Percentiles rank a stretch among this genome's conserved stretches.
These are phyloP conservation scores for Cliona cf. orientalis DNA, from an alignment of 37 sponge, comb jelly and placozoan genomes.

Conservation along the genomic window DNA sequence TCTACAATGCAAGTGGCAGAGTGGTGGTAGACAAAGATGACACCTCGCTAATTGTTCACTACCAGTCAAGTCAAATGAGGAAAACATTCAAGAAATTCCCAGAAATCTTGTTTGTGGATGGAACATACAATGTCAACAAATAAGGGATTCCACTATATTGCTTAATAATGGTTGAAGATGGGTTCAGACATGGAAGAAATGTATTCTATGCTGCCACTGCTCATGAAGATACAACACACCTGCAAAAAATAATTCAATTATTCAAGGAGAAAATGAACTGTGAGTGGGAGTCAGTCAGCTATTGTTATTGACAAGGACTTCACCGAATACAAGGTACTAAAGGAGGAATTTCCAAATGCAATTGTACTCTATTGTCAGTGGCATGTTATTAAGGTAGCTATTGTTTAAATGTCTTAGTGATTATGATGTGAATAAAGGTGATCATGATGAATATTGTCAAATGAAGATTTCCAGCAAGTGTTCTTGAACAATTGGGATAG, in stretches of 20 bases:
- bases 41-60: slow-evolving; percentile 10
- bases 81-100: slow-evolving; percentile 26
- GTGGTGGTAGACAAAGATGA: slow-evolving; percentile 10
- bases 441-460: slow-evolving; percentile 7
- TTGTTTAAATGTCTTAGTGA: slow-evolving; percentile 23
- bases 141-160: slow-evolving; percentile 22
- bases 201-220: slow-evolving; percentile 38
- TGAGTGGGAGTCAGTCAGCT: neutral
- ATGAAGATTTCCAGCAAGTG: neutral
- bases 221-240: slow-evolving; percentile 20
- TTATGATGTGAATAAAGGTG: slow-evolving; percentile 11
- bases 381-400: slow-evolving; percentile 37
- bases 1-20: slow-evolving; percentile 8
- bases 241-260: slow-evolving; percentile 11
- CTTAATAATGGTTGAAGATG: too few species aligned
- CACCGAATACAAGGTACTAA: slow-evolving; percentile 28
- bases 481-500: slow-evolving; percentile 25
- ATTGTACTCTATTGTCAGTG: slow-evolving; percentile 25
- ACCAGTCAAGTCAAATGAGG: slow-evolving; percentile 11
- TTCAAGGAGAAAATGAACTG: slow-evolving; percentile 9
- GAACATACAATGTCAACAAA: slow-evolving; percentile 17
- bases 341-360: slow-evolving; percentile 42
- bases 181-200: slow-evolving; percentile 31
- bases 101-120: slow-evolving; percentile 24
- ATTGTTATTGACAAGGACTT: slow-evolving; percentile 27